Percentiles rank a stretch among this genome's conserved stretches.
phyloP scores from a whole-genome alignment of 2,797 vertebrate genomes.

The Tenualosa ilisha region DNA sequence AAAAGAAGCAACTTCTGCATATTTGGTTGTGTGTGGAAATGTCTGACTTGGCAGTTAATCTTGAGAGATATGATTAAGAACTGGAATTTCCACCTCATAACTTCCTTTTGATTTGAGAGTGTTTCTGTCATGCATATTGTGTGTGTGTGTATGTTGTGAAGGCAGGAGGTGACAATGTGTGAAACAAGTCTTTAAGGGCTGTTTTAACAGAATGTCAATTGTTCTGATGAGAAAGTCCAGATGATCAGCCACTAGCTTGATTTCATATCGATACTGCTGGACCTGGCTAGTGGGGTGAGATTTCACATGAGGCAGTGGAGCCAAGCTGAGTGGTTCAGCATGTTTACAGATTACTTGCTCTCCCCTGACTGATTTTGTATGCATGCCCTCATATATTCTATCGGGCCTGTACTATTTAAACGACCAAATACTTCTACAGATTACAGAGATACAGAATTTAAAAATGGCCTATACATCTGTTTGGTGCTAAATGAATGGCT shows the following conservation, averaged over 20 bases:
- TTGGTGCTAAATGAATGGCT: neutral
- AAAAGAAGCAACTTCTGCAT: neutral
- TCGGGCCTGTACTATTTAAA: neutral
- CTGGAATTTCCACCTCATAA: neutral
- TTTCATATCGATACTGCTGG: constrained; percentile 36
- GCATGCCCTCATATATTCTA: neutral
- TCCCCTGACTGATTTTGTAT: neutral
- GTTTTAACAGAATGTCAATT: neutral
- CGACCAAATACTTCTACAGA: neutral
- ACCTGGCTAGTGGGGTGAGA: constrained; percentile 21
- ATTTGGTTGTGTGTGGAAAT: neutral
- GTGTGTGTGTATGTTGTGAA: neutral
- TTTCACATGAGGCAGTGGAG: neutral
- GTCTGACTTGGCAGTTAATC: neutral
- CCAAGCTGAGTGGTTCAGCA: neutral
- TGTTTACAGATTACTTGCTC: neutral
- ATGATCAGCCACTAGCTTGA: constrained; percentile 26
- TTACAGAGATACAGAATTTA: neutral
- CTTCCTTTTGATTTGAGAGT: neutral
- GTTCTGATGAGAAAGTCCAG: constrained; percentile 18
- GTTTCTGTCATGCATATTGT: neutral
- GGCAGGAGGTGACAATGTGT: neutral
- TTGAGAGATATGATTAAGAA: neutral
- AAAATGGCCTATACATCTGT: neutral
- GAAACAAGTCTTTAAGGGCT: neutral